These are phyloP conservation scores for Coptodon bakossiorum DNA, from an alignment of 2,113 vertebrate genomes.

Conservation along the genomic window DNA sequence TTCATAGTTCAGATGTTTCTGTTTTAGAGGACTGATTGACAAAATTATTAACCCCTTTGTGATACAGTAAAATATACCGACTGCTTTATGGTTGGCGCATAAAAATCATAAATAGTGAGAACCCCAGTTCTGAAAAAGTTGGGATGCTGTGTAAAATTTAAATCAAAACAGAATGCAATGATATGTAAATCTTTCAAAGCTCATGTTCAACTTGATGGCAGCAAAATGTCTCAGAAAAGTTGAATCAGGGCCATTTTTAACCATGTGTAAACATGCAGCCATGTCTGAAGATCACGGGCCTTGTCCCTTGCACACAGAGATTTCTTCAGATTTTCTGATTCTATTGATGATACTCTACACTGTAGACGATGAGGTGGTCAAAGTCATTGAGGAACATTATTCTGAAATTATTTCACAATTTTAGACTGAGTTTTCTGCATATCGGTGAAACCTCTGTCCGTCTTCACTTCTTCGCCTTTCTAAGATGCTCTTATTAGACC, in stretches of 20 bases:
- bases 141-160: background rate
- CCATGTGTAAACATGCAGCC: background rate
- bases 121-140: background rate
- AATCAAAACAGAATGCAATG: background rate
- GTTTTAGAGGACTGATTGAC: constrained; percentile 9
- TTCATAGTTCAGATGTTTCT: constrained; percentile 29
- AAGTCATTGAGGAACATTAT: background rate
- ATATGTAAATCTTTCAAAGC: background rate
- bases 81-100: background rate
- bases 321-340: background rate
- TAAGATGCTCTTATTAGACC: background rate
- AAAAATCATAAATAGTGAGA: background rate
- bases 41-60: constrained; percentile 4
- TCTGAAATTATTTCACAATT: background rate
- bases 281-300: background rate
- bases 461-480: background rate
- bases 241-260: background rate
- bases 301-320: background rate
- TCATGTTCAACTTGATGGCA: background rate
- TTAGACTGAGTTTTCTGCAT: background rate
- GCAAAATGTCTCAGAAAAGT: background rate
- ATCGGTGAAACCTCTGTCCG: background rate
- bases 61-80: background rate
- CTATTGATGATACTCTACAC: background rate
- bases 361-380: background rate